phyloP scores from a whole-genome alignment of 1,140 invertebrate species.

The Bombus vancouverensis region DNA sequence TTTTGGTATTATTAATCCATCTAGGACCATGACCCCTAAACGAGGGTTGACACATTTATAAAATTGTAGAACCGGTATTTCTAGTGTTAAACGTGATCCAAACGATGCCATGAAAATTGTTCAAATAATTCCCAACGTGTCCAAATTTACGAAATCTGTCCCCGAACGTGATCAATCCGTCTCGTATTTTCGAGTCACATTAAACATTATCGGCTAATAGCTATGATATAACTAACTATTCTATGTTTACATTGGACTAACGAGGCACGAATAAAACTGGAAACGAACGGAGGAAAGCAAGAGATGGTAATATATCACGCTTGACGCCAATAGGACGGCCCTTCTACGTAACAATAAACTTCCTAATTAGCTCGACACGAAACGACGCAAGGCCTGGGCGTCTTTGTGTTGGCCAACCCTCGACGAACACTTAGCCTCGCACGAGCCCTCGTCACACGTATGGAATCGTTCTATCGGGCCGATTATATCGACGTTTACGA shows the following conservation, averaged over 20 bases:
- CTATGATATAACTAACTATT: no score
- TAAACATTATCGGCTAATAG: background rate
- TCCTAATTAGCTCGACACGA: slow-evolving; percentile 72
- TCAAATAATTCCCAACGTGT: background rate
- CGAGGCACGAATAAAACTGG: slow-evolving; percentile 2
- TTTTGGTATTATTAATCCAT: no score
- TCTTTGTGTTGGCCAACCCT: slow-evolving; percentile 59
- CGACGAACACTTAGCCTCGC: slow-evolving; percentile 35
- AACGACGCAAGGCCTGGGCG: slow-evolving; percentile 31
- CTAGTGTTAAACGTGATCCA: no score
- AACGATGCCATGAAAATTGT: background rate
- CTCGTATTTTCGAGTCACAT: background rate
- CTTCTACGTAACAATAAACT: slow-evolving; percentile 70
- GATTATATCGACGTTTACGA: slow-evolving; percentile 30
- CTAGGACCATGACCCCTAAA: no score
- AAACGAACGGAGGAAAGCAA: background rate
- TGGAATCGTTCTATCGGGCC: slow-evolving; percentile 16
- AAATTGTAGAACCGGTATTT: no score
- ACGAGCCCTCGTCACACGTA: slow-evolving; percentile 35
- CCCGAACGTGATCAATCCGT: background rate
- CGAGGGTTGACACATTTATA: no score
- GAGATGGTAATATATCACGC: slow-evolving; percentile 62
- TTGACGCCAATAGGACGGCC: slow-evolving; percentile 63
- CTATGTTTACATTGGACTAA: background rate
- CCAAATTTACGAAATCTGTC: background rate